A percentile compares a stretch with the other conserved stretches of the same genome.
phyloP scores from a whole-genome alignment of 2,888 invertebrate genomes.

The Agrilus cyanescens region DNA sequence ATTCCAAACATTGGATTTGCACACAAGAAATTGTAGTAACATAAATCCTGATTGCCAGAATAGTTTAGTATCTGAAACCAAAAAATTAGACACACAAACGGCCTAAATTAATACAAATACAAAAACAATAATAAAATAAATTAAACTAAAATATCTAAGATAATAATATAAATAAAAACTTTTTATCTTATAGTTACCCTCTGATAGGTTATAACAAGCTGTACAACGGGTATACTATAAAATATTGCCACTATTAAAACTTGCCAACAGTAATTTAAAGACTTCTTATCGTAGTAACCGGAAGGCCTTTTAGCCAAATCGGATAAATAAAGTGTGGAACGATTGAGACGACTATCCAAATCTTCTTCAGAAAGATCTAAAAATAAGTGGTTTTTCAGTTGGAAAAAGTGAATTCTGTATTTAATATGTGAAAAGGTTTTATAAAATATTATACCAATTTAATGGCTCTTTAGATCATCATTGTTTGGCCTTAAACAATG shows the following conservation, averaged over 20 bases:
- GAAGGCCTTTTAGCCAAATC: constrained; percentile 6
- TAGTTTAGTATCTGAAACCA: constrained; percentile 52
- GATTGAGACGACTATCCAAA: too few relatives aligned
- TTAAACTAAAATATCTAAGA: constrained; percentile 17
- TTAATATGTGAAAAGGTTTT: too few relatives aligned
- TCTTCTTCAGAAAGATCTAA: too few relatives aligned
- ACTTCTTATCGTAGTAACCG: constrained; percentile 38
- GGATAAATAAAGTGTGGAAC: background rate
- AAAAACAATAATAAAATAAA: constrained; percentile 18
- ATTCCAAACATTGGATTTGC: constrained; percentile 62
- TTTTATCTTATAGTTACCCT: constrained; percentile 36
- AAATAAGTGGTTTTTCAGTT: too few relatives aligned
- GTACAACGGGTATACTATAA: constrained; percentile 75
- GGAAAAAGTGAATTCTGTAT: too few relatives aligned
- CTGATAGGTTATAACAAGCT: constrained; percentile 71
- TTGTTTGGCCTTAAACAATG: too few relatives aligned
- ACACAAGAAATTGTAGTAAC: constrained; percentile 84
- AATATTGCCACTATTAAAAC: constrained; percentile 69
- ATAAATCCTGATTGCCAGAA: constrained; percentile 76
- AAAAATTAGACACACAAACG: background rate
- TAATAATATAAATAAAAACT: constrained; percentile 17
- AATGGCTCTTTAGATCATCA: too few relatives aligned
- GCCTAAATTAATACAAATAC: background rate
- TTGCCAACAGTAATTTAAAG: constrained; percentile 61
- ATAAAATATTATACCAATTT: too few relatives aligned